Percentiles rank a stretch among this genome's conserved stretches.
phyloP scores from a whole-genome alignment of 2,888 invertebrate species.

The Trichogramma evanescens region DNA sequence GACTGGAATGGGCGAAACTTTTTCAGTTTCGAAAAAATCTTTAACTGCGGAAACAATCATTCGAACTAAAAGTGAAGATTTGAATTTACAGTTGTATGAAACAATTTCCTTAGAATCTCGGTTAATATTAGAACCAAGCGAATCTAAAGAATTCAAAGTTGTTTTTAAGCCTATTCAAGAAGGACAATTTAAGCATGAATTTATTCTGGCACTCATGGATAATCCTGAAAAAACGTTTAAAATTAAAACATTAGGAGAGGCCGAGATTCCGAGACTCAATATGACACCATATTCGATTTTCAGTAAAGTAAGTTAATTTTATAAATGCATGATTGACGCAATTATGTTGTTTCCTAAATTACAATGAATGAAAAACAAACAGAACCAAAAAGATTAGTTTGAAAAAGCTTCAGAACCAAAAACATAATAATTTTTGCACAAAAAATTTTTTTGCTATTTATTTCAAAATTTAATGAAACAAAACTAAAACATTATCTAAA shows the following conservation, averaged over 20 bases:
- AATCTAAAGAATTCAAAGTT: constrained; percentile 29
- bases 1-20: too few species aligned
- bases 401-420: too few species aligned
- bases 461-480: not conserved
- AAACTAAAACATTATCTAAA: too few species aligned
- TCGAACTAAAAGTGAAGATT: too few species aligned
- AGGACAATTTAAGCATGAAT: constrained; percentile 28
- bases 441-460: not conserved
- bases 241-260: constrained; percentile 29
- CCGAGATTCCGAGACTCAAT: constrained; percentile 33
- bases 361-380: too few species aligned
- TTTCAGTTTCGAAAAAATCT: too few species aligned
- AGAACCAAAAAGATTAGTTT: too few species aligned
- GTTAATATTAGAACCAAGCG: constrained; percentile 31
- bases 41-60: too few species aligned
- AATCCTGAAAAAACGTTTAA: constrained; percentile 23
- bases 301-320: constrained; percentile 22
- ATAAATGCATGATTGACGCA: not conserved
- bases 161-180: constrained; percentile 29
- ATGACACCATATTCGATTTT: constrained; percentile 32
- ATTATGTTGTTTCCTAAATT: too few species aligned
- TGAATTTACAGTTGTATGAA: not conserved
- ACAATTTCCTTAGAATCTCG: constrained; percentile 29
- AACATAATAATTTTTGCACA: too few species aligned
- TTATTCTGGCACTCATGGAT: constrained; percentile 26